These are phyloP conservation scores for Centropus bengalensis DNA, from an alignment of 2,113 vertebrate species.

Conservation along the genomic window DNA sequence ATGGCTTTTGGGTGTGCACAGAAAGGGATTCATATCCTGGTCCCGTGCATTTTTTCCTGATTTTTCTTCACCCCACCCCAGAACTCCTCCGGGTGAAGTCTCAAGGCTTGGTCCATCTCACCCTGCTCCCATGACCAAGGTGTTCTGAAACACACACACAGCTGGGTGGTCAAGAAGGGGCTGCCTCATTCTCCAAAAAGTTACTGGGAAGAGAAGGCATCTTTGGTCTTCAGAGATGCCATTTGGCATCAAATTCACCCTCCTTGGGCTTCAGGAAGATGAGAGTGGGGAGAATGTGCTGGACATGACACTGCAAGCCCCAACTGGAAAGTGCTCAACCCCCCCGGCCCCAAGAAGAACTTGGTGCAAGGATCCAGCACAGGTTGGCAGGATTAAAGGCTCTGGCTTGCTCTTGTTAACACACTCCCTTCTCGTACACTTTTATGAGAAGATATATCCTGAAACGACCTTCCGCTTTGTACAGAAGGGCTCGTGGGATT, in stretches of 20 bases:
- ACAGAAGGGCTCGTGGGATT: not conserved
- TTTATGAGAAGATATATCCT: constrained; percentile 8
- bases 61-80: not conserved
- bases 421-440: not conserved
- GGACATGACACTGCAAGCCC: not conserved
- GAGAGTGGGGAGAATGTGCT: not conserved
- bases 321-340: not conserved
- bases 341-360: not conserved
- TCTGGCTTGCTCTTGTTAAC: not conserved
- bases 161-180: not conserved
- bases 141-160: not conserved
- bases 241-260: not conserved
- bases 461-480: not conserved
- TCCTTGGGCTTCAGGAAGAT: accelerated
- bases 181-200: not conserved
- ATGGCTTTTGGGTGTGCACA: not conserved
- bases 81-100: not conserved
- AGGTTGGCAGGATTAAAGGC: not conserved
- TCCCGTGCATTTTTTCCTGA: accelerated
- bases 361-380: not conserved
- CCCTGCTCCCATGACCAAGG: not conserved
- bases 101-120: accelerated
- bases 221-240: not conserved
- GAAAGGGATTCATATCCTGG: not conserved
- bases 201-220: not conserved